Evolutionary conservation across 2,888 invertebrate species (phyloP).

Genomic region (Dexiosoma caninum): DNA sequence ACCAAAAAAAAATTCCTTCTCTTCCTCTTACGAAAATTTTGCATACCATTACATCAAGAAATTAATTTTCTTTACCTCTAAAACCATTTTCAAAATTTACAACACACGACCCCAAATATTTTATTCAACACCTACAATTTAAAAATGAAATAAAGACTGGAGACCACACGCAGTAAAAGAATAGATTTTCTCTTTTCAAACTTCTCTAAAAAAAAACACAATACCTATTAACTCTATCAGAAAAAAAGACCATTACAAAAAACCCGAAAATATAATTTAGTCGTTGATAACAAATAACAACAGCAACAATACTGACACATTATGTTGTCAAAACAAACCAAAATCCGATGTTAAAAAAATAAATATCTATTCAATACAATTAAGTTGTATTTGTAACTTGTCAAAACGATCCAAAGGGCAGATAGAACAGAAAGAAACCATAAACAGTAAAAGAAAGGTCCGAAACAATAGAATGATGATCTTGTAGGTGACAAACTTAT

Average conservation of each 20-base stretch:
- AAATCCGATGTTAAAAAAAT: not conserved
- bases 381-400: constrained; percentile 30
- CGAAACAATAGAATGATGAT: constrained; percentile 55
- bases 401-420: constrained; percentile 21
- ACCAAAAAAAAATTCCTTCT: too few species aligned
- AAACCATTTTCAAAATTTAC: not conserved
- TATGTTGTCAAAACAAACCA: constrained; percentile 37
- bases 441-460: constrained; percentile 6
- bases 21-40: too few species aligned
- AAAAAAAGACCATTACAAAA: constrained; percentile 31
- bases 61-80: not conserved
- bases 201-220: not conserved
- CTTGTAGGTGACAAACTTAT: constrained; percentile 76
- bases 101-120: not conserved
- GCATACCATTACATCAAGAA: not conserved
- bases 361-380: constrained; percentile 9
- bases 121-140: constrained; percentile 22
- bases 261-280: constrained; percentile 63
- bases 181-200: constrained; percentile 1
- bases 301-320: constrained; percentile 15
- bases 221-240: constrained; percentile 53
- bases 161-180: constrained; percentile 49
- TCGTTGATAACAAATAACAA: constrained; percentile 56
- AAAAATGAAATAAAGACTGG: not conserved
- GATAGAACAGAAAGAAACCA: not conserved